Conservation (phyloP, 2,888 invertebrate species). For the Girardia tigrina region DNA sequence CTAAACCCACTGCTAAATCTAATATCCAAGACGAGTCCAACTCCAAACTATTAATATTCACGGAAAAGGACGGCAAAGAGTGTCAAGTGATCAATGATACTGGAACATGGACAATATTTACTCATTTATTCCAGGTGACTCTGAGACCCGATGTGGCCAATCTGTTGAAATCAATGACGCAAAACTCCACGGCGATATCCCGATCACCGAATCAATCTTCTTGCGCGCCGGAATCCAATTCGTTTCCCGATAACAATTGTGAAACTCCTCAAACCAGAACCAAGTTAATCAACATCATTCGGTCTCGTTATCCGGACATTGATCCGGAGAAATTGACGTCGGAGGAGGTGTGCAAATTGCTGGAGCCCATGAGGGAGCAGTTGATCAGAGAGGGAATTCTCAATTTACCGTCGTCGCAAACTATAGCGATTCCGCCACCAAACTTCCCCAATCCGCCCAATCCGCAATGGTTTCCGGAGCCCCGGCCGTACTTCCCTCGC, state of each 20-base stretch:
- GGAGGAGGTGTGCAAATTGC: background rate
- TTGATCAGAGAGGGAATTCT: background rate
- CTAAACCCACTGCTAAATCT: background rate
- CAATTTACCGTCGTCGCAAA: background rate
- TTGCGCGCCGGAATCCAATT: background rate
- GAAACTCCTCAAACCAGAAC: conserved; percentile 8
- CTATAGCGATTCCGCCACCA: background rate
- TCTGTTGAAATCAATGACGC: conserved; percentile 15
- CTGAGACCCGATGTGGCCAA: background rate
- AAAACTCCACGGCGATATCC: conserved; percentile 3
- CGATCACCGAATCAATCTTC: background rate
- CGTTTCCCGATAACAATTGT: background rate
- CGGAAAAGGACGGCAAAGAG: conserved; percentile 16
- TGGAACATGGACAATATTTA: background rate
- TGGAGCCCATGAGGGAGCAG: background rate
- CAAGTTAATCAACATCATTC: background rate
- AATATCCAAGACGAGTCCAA: background rate
- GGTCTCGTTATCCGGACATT: background rate
- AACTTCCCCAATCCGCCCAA: background rate
- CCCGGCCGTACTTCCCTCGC: background rate
- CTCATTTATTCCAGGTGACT: background rate
- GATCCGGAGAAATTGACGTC: background rate
- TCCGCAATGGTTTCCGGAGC: conserved; percentile 4
- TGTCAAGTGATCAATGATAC: background rate
- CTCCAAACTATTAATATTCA: background rate